Conservation (phyloP, 2,797 vertebrate species). For the Takifugu ocellatus region DNA sequence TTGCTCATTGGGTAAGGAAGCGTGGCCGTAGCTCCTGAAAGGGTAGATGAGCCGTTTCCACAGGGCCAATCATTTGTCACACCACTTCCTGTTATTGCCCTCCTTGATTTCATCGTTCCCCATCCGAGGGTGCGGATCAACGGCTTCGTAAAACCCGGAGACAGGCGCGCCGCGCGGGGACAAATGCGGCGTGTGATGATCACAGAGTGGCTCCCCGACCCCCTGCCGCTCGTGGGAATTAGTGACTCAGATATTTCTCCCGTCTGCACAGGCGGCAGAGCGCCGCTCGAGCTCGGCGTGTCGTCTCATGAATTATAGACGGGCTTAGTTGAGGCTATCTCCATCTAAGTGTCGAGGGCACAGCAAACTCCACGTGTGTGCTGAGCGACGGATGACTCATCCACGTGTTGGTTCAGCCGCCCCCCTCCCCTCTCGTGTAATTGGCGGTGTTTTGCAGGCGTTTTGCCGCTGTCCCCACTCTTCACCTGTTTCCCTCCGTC, state of each 20-base stretch:
- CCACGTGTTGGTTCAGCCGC: conserved; percentile 49
- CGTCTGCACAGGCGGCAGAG: conserved; percentile 27
- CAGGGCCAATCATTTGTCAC: conserved; percentile 23
- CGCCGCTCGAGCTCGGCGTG: conserved; percentile 47
- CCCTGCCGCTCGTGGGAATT: conserved; percentile 38
- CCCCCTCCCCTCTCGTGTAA: conserved; percentile 37
- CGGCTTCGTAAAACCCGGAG: conserved; percentile 27
- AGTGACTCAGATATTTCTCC: conserved; percentile 55
- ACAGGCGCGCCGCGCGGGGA: conserved; percentile 16
- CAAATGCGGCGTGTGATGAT: conserved; percentile 25
- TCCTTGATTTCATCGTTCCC: conserved; percentile 18
- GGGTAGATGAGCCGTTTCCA: conserved; percentile 24
- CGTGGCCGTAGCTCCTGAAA: conserved; percentile 11
- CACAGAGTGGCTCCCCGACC: conserved; percentile 34
- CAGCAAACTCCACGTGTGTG: conserved; percentile 46
- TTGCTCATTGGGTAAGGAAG: conserved; percentile 23
- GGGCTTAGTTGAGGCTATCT: conserved; percentile 58
- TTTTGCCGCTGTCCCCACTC: conserved; percentile 30
- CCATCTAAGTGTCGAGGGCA: conserved; percentile 49
- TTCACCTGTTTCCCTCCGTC: conserved; percentile 19
- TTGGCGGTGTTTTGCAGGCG: conserved; percentile 40
- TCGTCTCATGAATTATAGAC: conserved; percentile 64
- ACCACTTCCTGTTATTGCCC: conserved; percentile 8
- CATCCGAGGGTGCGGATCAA: conserved; percentile 28
- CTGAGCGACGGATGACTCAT: conserved; percentile 67